A percentile compares a stretch with the other conserved stretches of the same genome.
Conservation (phyloP, 2,113 vertebrate species). For the Cyphomyrus plagiostoma region DNA sequence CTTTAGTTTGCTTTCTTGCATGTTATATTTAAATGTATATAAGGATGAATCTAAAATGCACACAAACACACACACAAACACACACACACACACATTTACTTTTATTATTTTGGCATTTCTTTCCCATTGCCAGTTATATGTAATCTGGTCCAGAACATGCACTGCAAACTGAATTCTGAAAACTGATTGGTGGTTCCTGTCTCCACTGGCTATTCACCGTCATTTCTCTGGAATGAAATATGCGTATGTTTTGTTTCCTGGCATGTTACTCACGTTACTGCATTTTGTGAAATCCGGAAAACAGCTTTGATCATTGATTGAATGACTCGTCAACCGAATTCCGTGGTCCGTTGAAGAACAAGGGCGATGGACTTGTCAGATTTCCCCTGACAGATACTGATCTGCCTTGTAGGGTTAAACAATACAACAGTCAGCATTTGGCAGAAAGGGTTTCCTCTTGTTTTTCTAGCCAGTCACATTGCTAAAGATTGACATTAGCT, state of each 20-base stretch:
- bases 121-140: not conserved
- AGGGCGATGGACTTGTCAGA: not conserved
- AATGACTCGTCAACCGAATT: not conserved
- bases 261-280: not conserved
- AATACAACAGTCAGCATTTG: not conserved
- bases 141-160: not conserved
- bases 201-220: not conserved
- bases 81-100: not conserved
- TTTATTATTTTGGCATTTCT: not conserved
- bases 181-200: not conserved
- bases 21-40: not conserved
- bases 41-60: not conserved
- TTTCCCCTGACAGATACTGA: not conserved
- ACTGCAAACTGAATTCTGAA: not conserved
- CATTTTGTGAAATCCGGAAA: not conserved
- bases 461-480: not conserved
- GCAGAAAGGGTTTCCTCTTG: slow-evolving; percentile 8
- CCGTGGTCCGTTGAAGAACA: not conserved
- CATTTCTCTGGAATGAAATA: not conserved
- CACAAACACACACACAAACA: not conserved
- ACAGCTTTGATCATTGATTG: not conserved
- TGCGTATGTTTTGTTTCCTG: not conserved
- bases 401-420: not conserved
- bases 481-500: not conserved
- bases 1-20: not conserved